These are phyloP conservation scores for Karalla daura DNA, from an alignment of 2,797 vertebrate species.

Conservation along the genomic window DNA sequence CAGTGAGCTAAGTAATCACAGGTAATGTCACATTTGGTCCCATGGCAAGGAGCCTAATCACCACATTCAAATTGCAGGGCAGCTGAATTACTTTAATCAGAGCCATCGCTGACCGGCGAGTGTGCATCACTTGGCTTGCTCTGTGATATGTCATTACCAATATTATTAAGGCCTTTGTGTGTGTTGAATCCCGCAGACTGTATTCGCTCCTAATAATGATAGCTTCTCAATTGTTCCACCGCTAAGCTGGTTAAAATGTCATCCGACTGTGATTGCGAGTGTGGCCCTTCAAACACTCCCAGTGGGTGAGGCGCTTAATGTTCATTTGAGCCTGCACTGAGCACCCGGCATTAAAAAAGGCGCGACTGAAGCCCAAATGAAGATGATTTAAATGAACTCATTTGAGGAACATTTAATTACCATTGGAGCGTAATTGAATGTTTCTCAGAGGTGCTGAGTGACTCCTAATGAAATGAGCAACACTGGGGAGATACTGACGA, in stretches of 20 bases:
- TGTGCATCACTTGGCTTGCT: constrained; percentile 26
- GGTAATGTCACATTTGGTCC: constrained; percentile 56
- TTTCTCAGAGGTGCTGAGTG: constrained; percentile 80
- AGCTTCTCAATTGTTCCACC: constrained; percentile 53
- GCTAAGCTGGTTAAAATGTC: constrained; percentile 75
- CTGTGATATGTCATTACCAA: neutral
- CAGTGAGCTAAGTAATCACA: constrained; percentile 43
- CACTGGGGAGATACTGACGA: constrained; percentile 53
- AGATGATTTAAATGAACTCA: constrained; percentile 82
- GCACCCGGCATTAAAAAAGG: constrained; percentile 70
- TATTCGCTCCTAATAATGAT: constrained; percentile 55
- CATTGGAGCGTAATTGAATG: constrained; percentile 80
- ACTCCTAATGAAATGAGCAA: constrained; percentile 80
- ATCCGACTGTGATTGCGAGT: constrained; percentile 70
- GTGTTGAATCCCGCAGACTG: constrained; percentile 42
- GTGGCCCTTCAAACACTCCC: constrained; percentile 67
- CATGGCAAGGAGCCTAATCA: constrained; percentile 38
- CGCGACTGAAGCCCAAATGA: constrained; percentile 70
- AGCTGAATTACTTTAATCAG: constrained; percentile 36
- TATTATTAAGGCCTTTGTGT: constrained; percentile 37
- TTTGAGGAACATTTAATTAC: constrained; percentile 84
- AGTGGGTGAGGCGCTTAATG: constrained; percentile 65
- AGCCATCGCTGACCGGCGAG: constrained; percentile 35
- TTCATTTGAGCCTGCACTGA: constrained; percentile 67
- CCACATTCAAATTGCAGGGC: constrained; percentile 45